These are phyloP conservation scores for Mustela lutreola DNA, from an alignment of 2,113 vertebrate species.

Conservation along the genomic window DNA sequence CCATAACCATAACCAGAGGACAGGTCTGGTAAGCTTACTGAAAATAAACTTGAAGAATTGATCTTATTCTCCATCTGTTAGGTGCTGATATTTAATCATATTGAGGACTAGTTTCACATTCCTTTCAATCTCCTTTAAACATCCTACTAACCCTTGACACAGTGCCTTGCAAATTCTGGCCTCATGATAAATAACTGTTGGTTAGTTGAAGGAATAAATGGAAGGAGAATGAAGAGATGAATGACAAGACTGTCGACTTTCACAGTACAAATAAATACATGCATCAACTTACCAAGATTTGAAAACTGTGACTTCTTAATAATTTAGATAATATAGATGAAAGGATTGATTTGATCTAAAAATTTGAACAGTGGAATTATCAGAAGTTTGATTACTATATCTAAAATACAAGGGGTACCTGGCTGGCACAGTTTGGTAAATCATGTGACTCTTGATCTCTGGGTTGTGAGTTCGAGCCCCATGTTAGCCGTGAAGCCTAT, in stretches of 20 bases:
- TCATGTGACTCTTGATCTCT: background rate
- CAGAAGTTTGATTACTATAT: conserved; percentile 23
- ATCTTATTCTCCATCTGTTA: background rate
- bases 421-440: background rate
- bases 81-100: background rate
- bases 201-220: background rate
- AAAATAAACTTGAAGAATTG: conserved; percentile 20
- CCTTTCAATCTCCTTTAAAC: background rate
- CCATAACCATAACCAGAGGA: background rate
- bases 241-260: background rate
- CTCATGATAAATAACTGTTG: conserved; percentile 39
- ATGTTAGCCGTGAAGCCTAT: background rate
- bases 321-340: background rate
- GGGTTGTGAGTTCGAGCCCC: background rate
- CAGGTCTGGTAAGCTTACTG: background rate
- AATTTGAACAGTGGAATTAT: background rate
- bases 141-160: background rate
- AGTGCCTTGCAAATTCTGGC: background rate
- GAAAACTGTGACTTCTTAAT: conserved; percentile 16
- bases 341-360: background rate
- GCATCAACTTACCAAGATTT: background rate
- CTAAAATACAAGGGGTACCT: background rate
- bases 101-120: background rate
- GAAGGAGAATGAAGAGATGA: background rate
- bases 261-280: background rate